Percentiles rank a stretch among this genome's conserved stretches.
phyloP scores from a whole-genome alignment of 1,140 invertebrate species.

The Drosophila trapezifrons region DNA sequence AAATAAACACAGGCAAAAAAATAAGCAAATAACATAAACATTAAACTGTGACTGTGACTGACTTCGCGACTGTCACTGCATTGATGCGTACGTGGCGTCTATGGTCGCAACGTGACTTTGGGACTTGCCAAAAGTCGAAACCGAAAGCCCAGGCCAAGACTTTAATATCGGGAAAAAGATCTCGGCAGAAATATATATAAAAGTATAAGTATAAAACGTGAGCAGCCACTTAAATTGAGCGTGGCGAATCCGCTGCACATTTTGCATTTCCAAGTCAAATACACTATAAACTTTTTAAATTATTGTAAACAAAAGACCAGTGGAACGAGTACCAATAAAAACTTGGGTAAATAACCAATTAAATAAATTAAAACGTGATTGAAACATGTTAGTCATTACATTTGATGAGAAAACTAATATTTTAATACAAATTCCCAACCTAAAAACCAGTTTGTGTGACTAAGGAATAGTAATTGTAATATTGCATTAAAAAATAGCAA shows the following conservation, averaged over 20 bases:
- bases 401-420: background rate
- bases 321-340: background rate
- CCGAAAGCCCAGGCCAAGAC: slow-evolving; percentile 12
- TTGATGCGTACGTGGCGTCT: slow-evolving; percentile 60
- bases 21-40: slow-evolving; percentile 38
- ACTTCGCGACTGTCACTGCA: slow-evolving; percentile 23
- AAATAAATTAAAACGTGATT: background rate
- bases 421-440: no score
- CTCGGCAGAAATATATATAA: slow-evolving; percentile 30
- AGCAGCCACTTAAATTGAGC: slow-evolving; percentile 66
- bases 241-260: slow-evolving; percentile 40
- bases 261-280: slow-evolving; percentile 35
- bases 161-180: slow-evolving; percentile 47
- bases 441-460: no score
- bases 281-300: slow-evolving; percentile 26
- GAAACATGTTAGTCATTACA: background rate
- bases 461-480: no score
- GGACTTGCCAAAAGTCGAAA: slow-evolving; percentile 16
- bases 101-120: slow-evolving; percentile 63
- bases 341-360: background rate
- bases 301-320: slow-evolving; percentile 12
- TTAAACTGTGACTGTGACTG: slow-evolving; percentile 50
- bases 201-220: slow-evolving; percentile 51
- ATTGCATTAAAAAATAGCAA: no score
- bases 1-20: slow-evolving; percentile 39